Evolutionary conservation across 2,113 vertebrate genomes (phyloP), one percentile per base, ranked within the genome.

Genomic region (Anseranas semipalmata): DNA sequence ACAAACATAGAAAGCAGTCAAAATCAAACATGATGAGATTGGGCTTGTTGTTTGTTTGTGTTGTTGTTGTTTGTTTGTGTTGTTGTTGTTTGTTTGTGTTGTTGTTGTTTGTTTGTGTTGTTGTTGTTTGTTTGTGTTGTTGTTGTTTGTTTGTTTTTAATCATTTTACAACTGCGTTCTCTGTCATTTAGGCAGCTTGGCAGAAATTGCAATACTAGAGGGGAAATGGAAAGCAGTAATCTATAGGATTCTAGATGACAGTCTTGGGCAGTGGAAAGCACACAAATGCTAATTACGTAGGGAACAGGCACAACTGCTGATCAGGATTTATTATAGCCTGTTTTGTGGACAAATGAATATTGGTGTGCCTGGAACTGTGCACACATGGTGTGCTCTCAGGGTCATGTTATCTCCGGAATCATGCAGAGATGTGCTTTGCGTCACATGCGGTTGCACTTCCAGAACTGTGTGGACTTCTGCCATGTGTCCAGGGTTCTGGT

Each of bases 291-390:
- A 75, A 94, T 97, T 95, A 62, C 60, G 78, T 21, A 37, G 75
- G 4, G 22, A 96, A 41, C 58, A 63, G 86, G 63, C 60, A 75
- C 68, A 83, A 95, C 50, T 75, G 41, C 84, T 82, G 22, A 92
- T 87, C 78, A 62, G 96, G 90, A 95, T 96, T 96, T 93, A 97
- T 96, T 96, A 77, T n/a, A 87, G 65, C 72, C 88, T 96, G 20
- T 95, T 96, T 66, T 45, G 65, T 93, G 93, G 78, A 90, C 90
- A 94, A 94, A 95, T 90, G 94, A 65, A n/a, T 93, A 13, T 66
- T 3, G 5, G 62, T 90, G 81, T 67, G 92, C 90, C 92, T 95
- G 70, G 91, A 96, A 95, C 73, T 32, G 48, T 56, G 78, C 25
- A 28, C 48, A 15, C 46, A 10, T n/a, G 30, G 45, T 1, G 0